Percentiles rank a stretch among this genome's conserved stretches.
Conservation (phyloP, 2,888 invertebrate genomes). For the Eucera pruinosa region DNA sequence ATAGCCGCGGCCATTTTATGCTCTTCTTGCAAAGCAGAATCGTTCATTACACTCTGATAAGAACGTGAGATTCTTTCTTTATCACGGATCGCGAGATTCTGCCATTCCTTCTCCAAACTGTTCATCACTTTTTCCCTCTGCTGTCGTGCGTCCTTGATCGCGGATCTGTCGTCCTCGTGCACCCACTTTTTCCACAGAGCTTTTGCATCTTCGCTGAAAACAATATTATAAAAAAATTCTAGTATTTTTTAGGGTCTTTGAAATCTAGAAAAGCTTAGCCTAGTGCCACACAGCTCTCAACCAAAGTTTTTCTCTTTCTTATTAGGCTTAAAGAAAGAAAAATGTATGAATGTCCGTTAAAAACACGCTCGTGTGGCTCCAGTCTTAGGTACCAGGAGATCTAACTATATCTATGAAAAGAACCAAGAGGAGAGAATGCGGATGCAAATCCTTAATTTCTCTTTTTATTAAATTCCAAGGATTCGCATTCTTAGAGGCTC, state of each 20-base stretch:
- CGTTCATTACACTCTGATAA: conserved; percentile 65
- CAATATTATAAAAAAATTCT: conserved; percentile 5
- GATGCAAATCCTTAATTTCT: too few species aligned
- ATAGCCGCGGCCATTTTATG: conserved; percentile 37
- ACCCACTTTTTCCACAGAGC: conserved; percentile 79
- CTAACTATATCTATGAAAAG: too few species aligned
- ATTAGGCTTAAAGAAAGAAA: too few species aligned
- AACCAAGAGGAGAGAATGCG: too few species aligned
- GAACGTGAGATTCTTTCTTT: conserved; percentile 74
- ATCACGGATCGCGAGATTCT: conserved; percentile 74
- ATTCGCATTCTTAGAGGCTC: background rate
- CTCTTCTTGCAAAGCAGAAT: conserved; percentile 68
- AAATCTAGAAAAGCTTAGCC: background rate
- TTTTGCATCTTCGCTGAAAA: conserved; percentile 80
- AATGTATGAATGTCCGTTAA: too few species aligned
- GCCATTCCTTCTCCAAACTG: conserved; percentile 79
- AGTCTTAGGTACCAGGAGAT: too few species aligned
- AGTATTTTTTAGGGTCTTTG: background rate
- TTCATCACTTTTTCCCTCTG: conserved; percentile 74
- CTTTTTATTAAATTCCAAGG: too few species aligned
- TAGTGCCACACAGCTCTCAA: too few species aligned
- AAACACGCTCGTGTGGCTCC: too few species aligned
- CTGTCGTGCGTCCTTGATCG: conserved; percentile 65
- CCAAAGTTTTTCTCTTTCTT: too few species aligned
- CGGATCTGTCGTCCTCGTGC: conserved; percentile 74